Evolutionary conservation across 2,797 vertebrate species (phyloP).

Genomic region (Aselliscus stoliczkanus): DNA sequence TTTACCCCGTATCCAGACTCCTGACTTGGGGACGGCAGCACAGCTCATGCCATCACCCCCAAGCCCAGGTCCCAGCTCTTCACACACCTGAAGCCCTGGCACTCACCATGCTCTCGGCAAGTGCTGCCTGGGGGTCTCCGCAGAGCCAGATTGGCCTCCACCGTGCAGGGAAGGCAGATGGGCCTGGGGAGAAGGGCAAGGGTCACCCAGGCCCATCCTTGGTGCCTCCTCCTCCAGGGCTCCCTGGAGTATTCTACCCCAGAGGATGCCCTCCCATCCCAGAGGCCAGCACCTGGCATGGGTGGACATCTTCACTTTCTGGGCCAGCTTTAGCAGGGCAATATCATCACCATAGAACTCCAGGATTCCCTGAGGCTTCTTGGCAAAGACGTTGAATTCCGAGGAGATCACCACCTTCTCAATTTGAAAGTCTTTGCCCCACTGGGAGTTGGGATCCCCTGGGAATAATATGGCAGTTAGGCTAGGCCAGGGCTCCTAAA

Average conservation of each 20-base stretch:
- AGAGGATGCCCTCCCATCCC: not conserved
- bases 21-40: not conserved
- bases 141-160: constrained; percentile 86
- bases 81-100: not conserved
- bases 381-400: constrained; percentile 76
- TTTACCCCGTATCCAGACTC: not conserved
- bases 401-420: constrained; percentile 70
- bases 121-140: constrained; percentile 78
- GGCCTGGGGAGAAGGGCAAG: constrained; percentile 78
- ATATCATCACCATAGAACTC: constrained; percentile 92
- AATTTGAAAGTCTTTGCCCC: constrained; percentile 39
- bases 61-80: not conserved
- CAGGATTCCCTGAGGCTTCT: constrained; percentile 78
- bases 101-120: constrained; percentile 86
- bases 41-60: not conserved
- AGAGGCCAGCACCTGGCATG: constrained; percentile 80
- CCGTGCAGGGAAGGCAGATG: constrained; percentile 89
- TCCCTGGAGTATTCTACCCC: not conserved
- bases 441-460: constrained; percentile 59
- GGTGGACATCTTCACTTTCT: constrained; percentile 80
- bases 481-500: not conserved
- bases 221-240: not conserved
- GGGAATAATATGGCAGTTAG: not conserved
- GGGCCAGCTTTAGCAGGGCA: constrained; percentile 82
- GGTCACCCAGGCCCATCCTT: not conserved